These are phyloP conservation scores for Zophobas atratus DNA, from an alignment of 1,140 invertebrate genomes.

Conservation along the genomic window DNA sequence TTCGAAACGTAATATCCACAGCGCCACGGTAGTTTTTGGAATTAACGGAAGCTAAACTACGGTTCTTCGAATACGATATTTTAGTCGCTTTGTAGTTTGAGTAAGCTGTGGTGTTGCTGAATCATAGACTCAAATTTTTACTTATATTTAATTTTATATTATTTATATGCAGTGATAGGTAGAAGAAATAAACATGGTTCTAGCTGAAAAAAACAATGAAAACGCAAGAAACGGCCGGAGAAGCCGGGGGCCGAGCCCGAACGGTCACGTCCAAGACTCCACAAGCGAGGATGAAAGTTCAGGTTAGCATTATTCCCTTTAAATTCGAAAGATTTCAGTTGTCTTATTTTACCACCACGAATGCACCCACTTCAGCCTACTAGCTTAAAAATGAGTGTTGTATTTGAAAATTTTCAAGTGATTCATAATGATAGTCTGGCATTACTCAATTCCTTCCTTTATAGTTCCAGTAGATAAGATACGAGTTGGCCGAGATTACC, in stretches of 20 bases:
- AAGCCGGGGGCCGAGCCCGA: constrained; percentile 90
- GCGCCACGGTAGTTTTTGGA: constrained; percentile 14
- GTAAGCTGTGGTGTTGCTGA: constrained; percentile 38
- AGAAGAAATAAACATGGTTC: constrained; percentile 77
- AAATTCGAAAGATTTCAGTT: background rate
- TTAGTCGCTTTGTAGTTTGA: constrained; percentile 54
- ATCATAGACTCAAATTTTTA: constrained; percentile 32
- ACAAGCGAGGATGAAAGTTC: constrained; percentile 85
- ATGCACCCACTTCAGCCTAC: background rate
- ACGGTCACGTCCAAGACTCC: constrained; percentile 83
- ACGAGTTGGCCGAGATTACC: constrained; percentile 93
- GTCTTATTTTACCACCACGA: background rate
- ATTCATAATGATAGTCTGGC: constrained; percentile 25
- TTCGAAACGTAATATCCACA: background rate
- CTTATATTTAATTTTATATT: constrained; percentile 40
- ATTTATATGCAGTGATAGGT: constrained; percentile 18
- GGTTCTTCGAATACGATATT: constrained; percentile 58
- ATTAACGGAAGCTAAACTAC: constrained; percentile 56
- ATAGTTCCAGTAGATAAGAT: constrained; percentile 90
- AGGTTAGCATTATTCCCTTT: constrained; percentile 70
- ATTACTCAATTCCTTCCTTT: constrained; percentile 49
- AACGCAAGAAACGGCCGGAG: constrained; percentile 87
- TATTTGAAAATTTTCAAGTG: background rate
- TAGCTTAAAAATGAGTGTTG: background rate
- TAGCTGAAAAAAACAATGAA: constrained; percentile 87